These are phyloP conservation scores for Adela reaumurella DNA, from an alignment of 2,888 invertebrate species.

Conservation along the genomic window DNA sequence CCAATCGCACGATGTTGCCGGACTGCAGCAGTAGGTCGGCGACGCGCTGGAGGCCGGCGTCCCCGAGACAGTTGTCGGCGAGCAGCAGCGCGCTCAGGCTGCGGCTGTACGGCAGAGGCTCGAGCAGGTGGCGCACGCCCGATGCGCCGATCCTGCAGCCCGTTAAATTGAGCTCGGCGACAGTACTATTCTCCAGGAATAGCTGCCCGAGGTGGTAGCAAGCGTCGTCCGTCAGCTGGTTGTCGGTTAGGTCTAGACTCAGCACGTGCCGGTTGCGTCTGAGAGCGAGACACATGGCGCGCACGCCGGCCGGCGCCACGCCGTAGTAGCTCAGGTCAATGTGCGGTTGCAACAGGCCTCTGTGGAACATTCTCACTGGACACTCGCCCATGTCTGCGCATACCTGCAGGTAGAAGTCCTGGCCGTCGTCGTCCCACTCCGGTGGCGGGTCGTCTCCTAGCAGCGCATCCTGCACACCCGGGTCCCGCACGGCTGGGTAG, in stretches of 20 bases:
- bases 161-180: conserved; percentile 26
- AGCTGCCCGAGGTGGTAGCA: conserved; percentile 34
- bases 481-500: conserved; percentile 33
- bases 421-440: conserved; percentile 31
- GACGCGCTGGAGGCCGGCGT: not conserved
- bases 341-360: conserved; percentile 18
- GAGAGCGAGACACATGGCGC: conserved; percentile 31
- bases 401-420: conserved; percentile 26
- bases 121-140: not conserved
- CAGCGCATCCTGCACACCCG: conserved; percentile 30
- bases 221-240: conserved; percentile 29
- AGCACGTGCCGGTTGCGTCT: conserved; percentile 25
- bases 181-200: conserved; percentile 21
- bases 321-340: conserved; percentile 38
- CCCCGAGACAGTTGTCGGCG: not conserved
- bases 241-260: conserved; percentile 27
- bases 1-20: not conserved
- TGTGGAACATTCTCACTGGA: conserved; percentile 25
- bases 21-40: not conserved
- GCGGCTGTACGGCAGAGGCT: not conserved
- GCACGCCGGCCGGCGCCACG: conserved; percentile 26
- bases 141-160: conserved; percentile 21
- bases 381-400: conserved; percentile 30
- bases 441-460: conserved; percentile 16
- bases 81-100: not conserved